A percentile compares a stretch with the other conserved stretches of the same genome.
Evolutionary conservation across 2,113 vertebrate species (phyloP).

Genomic region (Baryphthengus martii): DNA sequence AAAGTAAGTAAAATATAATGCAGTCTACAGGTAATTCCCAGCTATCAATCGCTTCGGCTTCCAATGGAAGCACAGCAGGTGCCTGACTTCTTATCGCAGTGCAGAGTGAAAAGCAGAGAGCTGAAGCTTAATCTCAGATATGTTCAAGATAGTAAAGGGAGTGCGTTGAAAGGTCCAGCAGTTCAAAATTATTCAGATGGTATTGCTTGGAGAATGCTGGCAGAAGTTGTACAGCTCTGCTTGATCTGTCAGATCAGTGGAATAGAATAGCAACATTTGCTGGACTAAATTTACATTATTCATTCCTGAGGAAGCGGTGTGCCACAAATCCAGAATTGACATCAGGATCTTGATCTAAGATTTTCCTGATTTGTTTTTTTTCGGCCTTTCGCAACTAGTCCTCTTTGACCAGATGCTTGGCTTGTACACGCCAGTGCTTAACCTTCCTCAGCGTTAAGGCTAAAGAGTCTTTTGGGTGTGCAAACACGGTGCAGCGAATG

Average conservation of each 20-base stretch:
- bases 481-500: fast-evolving
- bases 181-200: neutral
- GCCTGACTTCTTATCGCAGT: neutral
- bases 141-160: neutral
- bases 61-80: neutral
- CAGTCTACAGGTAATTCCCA: neutral
- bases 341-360: neutral
- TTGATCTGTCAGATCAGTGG: neutral
- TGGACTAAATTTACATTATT: neutral
- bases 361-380: neutral
- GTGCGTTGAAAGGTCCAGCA: neutral
- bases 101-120: neutral
- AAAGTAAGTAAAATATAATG: neutral
- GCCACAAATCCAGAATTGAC: neutral
- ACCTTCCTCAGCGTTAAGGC: neutral
- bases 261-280: neutral
- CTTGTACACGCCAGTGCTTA: fast-evolving
- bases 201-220: neutral
- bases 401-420: neutral
- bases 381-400: neutral
- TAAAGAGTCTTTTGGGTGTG: neutral
- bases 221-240: neutral
- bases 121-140: neutral
- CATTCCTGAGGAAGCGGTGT: neutral
- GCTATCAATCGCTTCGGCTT: neutral